Evolutionary conservation across 92 coral and sea anemone species (phyloP).

Genomic region (Metridium senile): DNA sequence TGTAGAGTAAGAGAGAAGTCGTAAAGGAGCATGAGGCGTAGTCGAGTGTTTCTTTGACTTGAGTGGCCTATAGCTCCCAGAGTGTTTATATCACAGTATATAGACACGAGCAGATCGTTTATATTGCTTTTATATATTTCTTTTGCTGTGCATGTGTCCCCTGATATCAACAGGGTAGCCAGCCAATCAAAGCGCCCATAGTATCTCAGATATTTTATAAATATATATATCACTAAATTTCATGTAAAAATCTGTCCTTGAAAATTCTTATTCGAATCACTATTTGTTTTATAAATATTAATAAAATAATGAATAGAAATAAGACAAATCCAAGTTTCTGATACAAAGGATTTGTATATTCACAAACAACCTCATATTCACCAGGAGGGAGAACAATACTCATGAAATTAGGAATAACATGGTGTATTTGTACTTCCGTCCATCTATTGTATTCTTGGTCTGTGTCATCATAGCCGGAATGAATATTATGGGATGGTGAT

Average conservation of each 20-base stretch:
- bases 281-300: constrained; percentile 27
- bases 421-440: constrained; percentile 56
- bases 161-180: too few relatives aligned
- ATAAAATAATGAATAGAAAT: constrained; percentile 28
- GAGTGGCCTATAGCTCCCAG: too few relatives aligned
- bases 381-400: constrained; percentile 74
- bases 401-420: constrained; percentile 81
- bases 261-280: background rate
- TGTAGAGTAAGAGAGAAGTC: too few relatives aligned
- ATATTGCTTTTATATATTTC: too few relatives aligned
- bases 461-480: constrained; percentile 17
- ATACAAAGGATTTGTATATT: constrained; percentile 66
- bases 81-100: too few relatives aligned
- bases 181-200: too few relatives aligned
- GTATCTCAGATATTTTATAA: too few relatives aligned
- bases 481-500: background rate
- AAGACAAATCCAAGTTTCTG: constrained; percentile 70
- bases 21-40: too few relatives aligned
- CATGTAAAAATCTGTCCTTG: background rate
- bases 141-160: too few relatives aligned
- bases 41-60: too few relatives aligned
- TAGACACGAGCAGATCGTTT: too few relatives aligned
- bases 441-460: constrained; percentile 48
- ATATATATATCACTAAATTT: too few relatives aligned
- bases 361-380: constrained; percentile 56